phyloP scores from a whole-genome alignment of 2,888 invertebrate species.

The Timema podura region DNA sequence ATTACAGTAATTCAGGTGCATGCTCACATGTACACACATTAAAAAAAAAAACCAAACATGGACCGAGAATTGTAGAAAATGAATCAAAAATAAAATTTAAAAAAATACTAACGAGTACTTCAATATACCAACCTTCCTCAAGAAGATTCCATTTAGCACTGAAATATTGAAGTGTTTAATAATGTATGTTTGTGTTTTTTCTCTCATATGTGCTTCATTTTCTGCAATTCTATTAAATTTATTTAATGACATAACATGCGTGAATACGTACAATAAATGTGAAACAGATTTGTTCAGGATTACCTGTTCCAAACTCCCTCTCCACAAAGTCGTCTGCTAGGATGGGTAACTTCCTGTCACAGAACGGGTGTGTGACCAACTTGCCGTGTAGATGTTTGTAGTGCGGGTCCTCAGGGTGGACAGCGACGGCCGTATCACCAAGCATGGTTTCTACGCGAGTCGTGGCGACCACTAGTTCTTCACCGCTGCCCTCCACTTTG shows the following conservation, averaged over 20 bases:
- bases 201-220: not conserved
- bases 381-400: constrained; percentile 82
- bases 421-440: constrained; percentile 96
- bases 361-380: constrained; percentile 82
- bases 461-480: constrained; percentile 88
- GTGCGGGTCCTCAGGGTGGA: constrained; percentile 86
- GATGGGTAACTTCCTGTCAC: constrained; percentile 76
- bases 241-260: not conserved
- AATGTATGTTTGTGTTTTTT: not conserved
- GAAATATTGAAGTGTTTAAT: too few relatives aligned
- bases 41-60: too few relatives aligned
- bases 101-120: not conserved
- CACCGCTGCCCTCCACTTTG: constrained; percentile 58
- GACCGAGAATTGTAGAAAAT: too few relatives aligned
- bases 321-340: constrained; percentile 94
- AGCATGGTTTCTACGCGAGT: constrained; percentile 98
- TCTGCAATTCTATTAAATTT: not conserved
- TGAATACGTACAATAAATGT: not conserved
- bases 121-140: not conserved
- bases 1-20: too few relatives aligned
- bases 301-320: constrained; percentile 90
- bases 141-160: too few relatives aligned
- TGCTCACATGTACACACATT: too few relatives aligned
- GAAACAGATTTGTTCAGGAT: not conserved
- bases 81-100: not conserved